These are phyloP conservation scores for Plebejus anna DNA, from an alignment of 2,888 invertebrate species.

Conservation along the genomic window DNA sequence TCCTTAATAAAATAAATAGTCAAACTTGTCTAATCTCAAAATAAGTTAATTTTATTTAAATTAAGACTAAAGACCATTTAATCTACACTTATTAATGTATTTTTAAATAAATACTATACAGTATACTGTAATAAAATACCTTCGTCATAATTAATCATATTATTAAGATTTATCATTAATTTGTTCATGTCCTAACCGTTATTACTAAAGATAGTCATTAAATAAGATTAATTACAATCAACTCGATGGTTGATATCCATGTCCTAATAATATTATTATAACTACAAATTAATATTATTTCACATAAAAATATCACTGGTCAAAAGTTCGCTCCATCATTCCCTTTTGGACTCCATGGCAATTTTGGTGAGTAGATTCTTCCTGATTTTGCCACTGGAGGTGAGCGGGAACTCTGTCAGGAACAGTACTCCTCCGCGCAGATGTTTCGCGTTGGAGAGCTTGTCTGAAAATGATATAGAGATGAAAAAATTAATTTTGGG, in stretches of 20 bases:
- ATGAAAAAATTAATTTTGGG: no score
- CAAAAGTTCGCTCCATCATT: conserved; percentile 32
- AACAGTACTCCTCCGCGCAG: conserved; percentile 55
- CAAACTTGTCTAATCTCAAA: neutral
- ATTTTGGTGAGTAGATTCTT: conserved; percentile 31
- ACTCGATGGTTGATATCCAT: neutral
- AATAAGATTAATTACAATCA: neutral
- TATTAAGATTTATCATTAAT: neutral
- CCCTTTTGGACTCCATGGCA: conserved; percentile 35
- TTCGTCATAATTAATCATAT: neutral
- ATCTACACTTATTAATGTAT: neutral
- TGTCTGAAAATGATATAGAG: conserved; percentile 44
- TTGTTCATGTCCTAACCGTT: neutral
- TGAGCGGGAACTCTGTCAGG: conserved; percentile 47
- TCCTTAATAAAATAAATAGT: neutral
- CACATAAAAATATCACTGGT: neutral
- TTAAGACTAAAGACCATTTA: neutral
- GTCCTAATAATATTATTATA: neutral
- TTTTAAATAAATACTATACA: neutral
- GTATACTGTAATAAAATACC: neutral
- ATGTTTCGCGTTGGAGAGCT: conserved; percentile 50
- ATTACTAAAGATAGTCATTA: neutral
- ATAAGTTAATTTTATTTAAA: neutral
- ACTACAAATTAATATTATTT: neutral
- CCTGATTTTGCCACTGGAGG: conserved; percentile 47